Base-by-base conservation (phyloP, 2,888 invertebrate genomes). In the Chrysolina haemoptera region DNA sequence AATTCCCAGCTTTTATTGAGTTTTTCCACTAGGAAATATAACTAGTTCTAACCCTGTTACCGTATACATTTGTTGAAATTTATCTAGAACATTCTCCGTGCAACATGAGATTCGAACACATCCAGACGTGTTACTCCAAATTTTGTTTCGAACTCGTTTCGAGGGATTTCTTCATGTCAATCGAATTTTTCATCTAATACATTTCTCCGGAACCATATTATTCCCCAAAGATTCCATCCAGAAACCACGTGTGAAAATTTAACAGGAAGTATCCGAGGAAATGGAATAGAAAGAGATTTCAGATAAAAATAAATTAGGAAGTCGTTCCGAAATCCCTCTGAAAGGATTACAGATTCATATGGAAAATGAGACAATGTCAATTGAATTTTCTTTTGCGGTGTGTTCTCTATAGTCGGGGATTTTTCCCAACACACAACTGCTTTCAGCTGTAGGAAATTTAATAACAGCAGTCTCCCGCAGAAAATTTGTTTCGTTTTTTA, bases 181-280 rank as follows among this genome's bases (percentile, higher is more conserved):
- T 48, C 11, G 53, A 67, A 53, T 67, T 67, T 67, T 59, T 59
- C 53, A 67, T 74, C 80, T 81, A 80, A 83, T 83, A 83, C 79
- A 80, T 83, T 82, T 81, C 79, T 75, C 70, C 71, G 78, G 80
- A 80, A 71, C 79, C 79, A 68, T 78, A 78, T 79, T 77, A 81
- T 79, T 78, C 78, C 75, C 74, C 22, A 68, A 74, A 77, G 73
- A 76, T 73, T 66, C 73, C 69, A 68, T 69, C 69, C 71, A 68
- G 73, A 71, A 78, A 79, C 79, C 78, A 78, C 76, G 75, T 78
- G 79, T 78, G 78, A 81, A 78, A 80, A 76, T 80, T 79, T 77
- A 79, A 79, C 71, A 74, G 74, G 78, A 79, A 76, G 73, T 71
- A 76, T 78, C 74, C 69, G 59, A 40, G 67, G 68, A 75, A 71